A percentile compares a stretch with the other conserved stretches of the same genome.
These are phyloP conservation scores for Todiramphus saurophagus DNA, from an alignment of 2,113 vertebrate species.

Conservation along the genomic window DNA sequence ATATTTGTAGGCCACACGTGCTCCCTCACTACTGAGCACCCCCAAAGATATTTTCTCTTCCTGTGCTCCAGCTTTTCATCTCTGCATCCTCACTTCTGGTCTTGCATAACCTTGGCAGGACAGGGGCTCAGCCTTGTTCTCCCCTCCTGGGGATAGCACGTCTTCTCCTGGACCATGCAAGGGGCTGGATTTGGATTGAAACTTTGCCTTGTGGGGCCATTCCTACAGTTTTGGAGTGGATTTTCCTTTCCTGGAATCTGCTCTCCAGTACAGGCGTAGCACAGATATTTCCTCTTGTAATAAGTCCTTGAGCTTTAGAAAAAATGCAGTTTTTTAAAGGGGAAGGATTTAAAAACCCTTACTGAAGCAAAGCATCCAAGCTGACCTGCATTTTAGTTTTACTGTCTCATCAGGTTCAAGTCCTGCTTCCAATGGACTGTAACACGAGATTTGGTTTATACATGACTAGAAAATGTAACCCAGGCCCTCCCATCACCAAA, in stretches of 20 bases:
- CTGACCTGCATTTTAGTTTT: not conserved
- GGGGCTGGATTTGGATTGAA: not conserved
- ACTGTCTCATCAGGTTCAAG: not conserved
- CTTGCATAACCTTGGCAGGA: not conserved
- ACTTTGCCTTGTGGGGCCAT: not conserved
- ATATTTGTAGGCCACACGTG: not conserved
- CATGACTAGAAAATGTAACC: not conserved
- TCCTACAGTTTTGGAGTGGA: not conserved
- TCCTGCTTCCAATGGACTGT: not conserved
- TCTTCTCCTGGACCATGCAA: not conserved
- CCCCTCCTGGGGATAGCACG: not conserved
- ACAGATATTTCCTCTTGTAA: not conserved
- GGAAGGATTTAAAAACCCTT: not conserved
- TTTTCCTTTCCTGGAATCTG: constrained; percentile 20
- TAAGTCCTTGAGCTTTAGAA: not conserved
- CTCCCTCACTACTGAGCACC: not conserved
- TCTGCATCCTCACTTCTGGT: not conserved
- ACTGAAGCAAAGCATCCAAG: not conserved
- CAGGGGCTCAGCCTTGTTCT: not conserved
- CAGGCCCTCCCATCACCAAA: not conserved
- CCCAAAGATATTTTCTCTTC: not conserved
- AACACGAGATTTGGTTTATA: not conserved
- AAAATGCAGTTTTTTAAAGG: not conserved
- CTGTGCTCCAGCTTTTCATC: not conserved
- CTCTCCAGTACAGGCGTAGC: not conserved